phyloP scores from a whole-genome alignment of 2,888 invertebrate genomes.

The Onthophagus sagittarius region DNA sequence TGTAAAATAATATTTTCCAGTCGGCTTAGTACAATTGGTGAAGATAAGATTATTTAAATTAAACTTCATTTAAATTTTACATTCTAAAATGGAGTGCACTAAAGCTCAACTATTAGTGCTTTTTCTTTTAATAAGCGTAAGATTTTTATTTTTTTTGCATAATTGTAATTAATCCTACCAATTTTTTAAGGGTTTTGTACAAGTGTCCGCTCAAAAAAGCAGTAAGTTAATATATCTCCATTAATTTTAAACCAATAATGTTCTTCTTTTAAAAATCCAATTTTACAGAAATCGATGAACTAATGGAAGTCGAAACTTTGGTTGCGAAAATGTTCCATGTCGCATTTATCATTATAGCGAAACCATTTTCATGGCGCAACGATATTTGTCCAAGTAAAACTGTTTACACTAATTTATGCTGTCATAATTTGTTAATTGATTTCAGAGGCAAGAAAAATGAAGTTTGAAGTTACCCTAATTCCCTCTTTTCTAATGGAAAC shows the following conservation, averaged over 20 bases:
- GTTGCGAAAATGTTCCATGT: neutral
- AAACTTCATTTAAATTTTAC: neutral
- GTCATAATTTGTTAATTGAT: neutral
- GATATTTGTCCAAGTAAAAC: neutral
- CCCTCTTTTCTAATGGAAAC: neutral
- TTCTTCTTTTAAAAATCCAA: too few relatives aligned
- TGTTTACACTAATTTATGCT: neutral
- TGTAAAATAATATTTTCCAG: neutral
- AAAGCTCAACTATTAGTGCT: neutral
- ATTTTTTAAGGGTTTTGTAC: neutral
- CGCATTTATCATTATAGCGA: neutral
- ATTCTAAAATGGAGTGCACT: neutral
- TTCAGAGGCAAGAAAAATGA: neutral
- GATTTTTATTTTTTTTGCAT: neutral
- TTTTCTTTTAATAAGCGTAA: neutral
- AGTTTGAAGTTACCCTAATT: neutral
- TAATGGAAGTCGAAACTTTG: neutral
- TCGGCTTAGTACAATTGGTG: neutral
- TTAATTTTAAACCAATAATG: too few relatives aligned
- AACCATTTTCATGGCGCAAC: neutral
- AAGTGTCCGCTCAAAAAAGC: neutral
- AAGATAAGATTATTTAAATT: neutral
- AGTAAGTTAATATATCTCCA: neutral
- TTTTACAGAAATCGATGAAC: neutral
- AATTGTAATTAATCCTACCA: neutral